Evolutionary conservation across 2,888 invertebrate species (phyloP).

Genomic region (Neoitamus cyanurus): DNA sequence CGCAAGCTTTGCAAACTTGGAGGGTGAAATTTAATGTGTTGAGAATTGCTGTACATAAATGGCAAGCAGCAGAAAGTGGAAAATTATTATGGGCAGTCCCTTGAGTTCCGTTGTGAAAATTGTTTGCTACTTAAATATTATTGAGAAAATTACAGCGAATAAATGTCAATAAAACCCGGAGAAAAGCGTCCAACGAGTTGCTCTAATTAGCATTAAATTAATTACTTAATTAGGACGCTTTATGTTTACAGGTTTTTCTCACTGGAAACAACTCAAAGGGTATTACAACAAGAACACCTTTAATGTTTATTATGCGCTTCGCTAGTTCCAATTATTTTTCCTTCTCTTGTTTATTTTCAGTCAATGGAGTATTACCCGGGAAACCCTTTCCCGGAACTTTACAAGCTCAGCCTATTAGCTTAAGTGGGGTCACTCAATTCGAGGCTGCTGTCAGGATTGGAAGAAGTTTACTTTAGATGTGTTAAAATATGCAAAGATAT

Average conservation of each 20-base stretch:
- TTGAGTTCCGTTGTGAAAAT: not conserved
- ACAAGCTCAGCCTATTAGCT: no score
- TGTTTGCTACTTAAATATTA: constrained; percentile 1
- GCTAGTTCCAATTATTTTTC: not conserved
- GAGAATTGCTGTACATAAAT: constrained; percentile 1
- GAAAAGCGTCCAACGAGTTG: not conserved
- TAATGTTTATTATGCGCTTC: not conserved
- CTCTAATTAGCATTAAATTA: not conserved
- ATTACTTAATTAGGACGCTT: not conserved
- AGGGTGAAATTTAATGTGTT: constrained; percentile 8
- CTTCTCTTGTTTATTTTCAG: not conserved
- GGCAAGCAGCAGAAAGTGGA: constrained; percentile 17
- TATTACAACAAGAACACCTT: not conserved
- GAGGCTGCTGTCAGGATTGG: no score
- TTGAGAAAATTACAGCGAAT: not conserved
- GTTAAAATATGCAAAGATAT: no score
- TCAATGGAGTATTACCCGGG: no score
- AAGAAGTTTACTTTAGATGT: no score
- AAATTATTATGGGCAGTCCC: constrained; percentile 18
- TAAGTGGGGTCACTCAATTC: no score
- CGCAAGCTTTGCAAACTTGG: not conserved
- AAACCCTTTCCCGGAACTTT: no score
- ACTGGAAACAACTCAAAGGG: not conserved
- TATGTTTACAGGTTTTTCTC: not conserved
- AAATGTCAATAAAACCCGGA: not conserved